A percentile compares a stretch with the other conserved stretches of the same genome.
phyloP scores from a whole-genome alignment of 2,888 invertebrate species.

The Pheosia tremula region DNA sequence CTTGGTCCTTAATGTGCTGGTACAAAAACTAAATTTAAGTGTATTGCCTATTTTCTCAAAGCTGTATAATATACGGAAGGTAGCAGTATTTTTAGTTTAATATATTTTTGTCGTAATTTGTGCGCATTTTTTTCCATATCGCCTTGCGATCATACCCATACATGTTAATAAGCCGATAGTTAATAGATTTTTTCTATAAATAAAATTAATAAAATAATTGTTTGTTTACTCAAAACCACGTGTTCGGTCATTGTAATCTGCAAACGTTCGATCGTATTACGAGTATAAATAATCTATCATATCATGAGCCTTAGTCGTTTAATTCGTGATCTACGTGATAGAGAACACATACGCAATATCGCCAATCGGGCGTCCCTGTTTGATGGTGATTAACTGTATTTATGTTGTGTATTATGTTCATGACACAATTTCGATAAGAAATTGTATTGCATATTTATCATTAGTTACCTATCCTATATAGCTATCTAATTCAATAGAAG shows the following conservation, averaged over 20 bases:
- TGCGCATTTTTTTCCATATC: too few species aligned
- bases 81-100: too few species aligned
- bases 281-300: slow-evolving; percentile 39
- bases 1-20: too few species aligned
- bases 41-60: too few species aligned
- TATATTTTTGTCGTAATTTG: too few species aligned
- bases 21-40: too few species aligned
- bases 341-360: slow-evolving; percentile 56
- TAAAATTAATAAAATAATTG: too few species aligned
- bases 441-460: neutral
- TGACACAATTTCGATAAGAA: neutral
- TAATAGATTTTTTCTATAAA: neutral
- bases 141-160: too few species aligned
- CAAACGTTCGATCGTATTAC: slow-evolving; percentile 12
- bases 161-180: too few species aligned
- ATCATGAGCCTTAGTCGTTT: slow-evolving; percentile 47
- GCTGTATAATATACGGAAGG: too few species aligned
- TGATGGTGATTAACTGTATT: slow-evolving; percentile 5
- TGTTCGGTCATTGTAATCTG: neutral
- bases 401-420: neutral
- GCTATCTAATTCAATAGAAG: too few species aligned
- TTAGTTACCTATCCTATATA: too few species aligned
- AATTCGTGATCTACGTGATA: slow-evolving; percentile 63
- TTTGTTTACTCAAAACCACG: neutral
- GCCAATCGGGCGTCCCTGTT: slow-evolving; percentile 5